Conservation (phyloP, 2,888 invertebrate species). For the Mesodorylaimus sp. region DNA sequence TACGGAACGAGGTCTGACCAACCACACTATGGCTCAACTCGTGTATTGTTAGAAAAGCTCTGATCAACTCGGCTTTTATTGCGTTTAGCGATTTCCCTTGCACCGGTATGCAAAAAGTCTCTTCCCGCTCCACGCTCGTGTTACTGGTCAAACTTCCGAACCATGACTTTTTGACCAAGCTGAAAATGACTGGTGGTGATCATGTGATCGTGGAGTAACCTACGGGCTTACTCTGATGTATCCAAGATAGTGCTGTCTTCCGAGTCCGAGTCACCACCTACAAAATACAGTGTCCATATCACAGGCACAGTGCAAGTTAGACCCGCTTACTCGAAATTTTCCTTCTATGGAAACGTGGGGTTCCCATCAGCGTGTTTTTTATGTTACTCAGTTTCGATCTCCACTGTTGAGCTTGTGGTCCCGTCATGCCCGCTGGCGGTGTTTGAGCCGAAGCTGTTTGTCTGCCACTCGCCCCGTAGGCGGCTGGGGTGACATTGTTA, state of each 20-base stretch:
- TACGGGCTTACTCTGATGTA: conserved; percentile 20
- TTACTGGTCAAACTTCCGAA: conserved; percentile 90
- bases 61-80: conserved; percentile 92
- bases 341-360: conserved; percentile 81
- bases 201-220: neutral
- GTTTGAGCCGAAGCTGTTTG: conserved; percentile 20
- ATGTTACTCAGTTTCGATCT: conserved; percentile 75
- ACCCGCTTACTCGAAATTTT: conserved; percentile 58
- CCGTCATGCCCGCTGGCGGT: conserved; percentile 30
- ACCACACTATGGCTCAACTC: conserved; percentile 92
- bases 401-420: conserved; percentile 46
- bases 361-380: conserved; percentile 89
- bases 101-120: conserved; percentile 84
- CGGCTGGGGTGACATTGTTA: too few relatives aligned
- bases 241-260: conserved; percentile 27
- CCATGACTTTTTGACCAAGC: conserved; percentile 87
- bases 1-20: conserved; percentile 89
- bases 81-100: conserved; percentile 88
- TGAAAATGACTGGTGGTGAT: too few relatives aligned
- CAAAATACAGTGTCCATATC: too few relatives aligned
- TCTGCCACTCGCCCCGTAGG: too few relatives aligned
- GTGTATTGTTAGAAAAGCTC: conserved; percentile 90
- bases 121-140: conserved; percentile 58
- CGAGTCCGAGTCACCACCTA: conserved; percentile 19
- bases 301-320: too few relatives aligned